These are phyloP conservation scores for Harpegnathos saltator DNA, from an alignment of 1,140 invertebrate genomes.

Conservation along the genomic window DNA sequence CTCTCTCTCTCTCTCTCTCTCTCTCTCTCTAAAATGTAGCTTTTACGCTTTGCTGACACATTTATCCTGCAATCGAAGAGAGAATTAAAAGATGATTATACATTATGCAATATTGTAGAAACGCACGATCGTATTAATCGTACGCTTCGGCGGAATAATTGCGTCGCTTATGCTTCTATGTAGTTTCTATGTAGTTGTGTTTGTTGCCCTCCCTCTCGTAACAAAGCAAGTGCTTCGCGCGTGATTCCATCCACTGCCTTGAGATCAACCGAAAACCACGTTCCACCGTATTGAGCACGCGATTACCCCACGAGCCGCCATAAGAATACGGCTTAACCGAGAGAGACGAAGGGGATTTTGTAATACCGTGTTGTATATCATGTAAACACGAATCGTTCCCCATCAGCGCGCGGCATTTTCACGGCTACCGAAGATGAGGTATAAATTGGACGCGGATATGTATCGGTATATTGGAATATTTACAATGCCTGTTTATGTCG, in stretches of 20 bases:
- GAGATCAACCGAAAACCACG: conserved; percentile 71
- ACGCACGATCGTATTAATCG: neutral
- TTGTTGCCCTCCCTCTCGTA: conserved; percentile 57
- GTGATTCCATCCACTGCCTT: conserved; percentile 69
- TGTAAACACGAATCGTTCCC: conserved; percentile 63
- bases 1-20: neutral
- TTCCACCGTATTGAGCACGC: conserved; percentile 68
- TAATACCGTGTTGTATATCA: conserved; percentile 60
- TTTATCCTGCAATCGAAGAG: neutral
- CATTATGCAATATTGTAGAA: too few relatives aligned
- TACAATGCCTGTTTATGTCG: too few relatives aligned
- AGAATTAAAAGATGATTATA: neutral
- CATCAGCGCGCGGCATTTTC: conserved; percentile 47
- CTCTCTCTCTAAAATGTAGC: neutral
- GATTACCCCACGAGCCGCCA: conserved; percentile 67
- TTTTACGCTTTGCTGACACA: neutral
- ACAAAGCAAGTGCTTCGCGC: conserved; percentile 67
- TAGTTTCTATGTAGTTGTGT: conserved; percentile 1
- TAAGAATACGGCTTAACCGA: conserved; percentile 66
- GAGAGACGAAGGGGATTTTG: conserved; percentile 60
- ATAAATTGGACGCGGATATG: conserved; percentile 49
- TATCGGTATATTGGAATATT: too few relatives aligned
- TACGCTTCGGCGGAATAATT: neutral
- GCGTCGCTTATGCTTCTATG: conserved; percentile 7
- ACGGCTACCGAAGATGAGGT: conserved; percentile 50